Percentiles rank a stretch among this genome's conserved stretches.
Evolutionary conservation across 2,888 invertebrate genomes (phyloP).

Genomic region (Agrypnus murinus): DNA sequence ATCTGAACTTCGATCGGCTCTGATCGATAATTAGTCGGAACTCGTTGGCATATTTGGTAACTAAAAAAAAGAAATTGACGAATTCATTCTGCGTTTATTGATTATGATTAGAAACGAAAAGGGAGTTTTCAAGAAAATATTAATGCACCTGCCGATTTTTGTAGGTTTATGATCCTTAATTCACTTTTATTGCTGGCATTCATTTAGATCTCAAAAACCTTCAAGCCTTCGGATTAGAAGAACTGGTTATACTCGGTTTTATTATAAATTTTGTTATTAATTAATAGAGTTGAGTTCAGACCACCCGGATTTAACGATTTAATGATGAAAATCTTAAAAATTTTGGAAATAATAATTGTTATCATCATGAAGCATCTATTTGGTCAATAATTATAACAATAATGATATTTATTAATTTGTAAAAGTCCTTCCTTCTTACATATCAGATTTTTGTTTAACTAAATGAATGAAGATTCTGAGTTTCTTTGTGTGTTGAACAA

Average conservation of each 20-base stretch:
- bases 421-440: conserved; percentile 10
- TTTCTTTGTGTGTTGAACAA: conserved; percentile 21
- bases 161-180: conserved; percentile 20
- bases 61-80: conserved; percentile 34
- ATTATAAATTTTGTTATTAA: conserved; percentile 33
- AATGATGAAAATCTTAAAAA: no score
- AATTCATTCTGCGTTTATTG: conserved; percentile 31
- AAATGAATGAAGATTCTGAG: background rate
- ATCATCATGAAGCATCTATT: no score
- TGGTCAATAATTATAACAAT: no score
- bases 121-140: background rate
- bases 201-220: conserved; percentile 6
- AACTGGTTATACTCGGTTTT: conserved; percentile 25
- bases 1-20: conserved; percentile 53
- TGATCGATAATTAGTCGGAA: conserved; percentile 50
- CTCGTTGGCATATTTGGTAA: conserved; percentile 37
- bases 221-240: background rate
- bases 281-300: conserved; percentile 14
- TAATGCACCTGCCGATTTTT: conserved; percentile 4
- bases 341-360: no score
- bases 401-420: conserved; percentile 2
- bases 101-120: background rate
- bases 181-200: conserved; percentile 21
- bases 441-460: background rate
- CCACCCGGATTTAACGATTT: conserved; percentile 17